Percentiles rank a stretch among this genome's conserved stretches.
Conservation (phyloP, 1,140 invertebrate species). For the Lepidurus packardi region DNA sequence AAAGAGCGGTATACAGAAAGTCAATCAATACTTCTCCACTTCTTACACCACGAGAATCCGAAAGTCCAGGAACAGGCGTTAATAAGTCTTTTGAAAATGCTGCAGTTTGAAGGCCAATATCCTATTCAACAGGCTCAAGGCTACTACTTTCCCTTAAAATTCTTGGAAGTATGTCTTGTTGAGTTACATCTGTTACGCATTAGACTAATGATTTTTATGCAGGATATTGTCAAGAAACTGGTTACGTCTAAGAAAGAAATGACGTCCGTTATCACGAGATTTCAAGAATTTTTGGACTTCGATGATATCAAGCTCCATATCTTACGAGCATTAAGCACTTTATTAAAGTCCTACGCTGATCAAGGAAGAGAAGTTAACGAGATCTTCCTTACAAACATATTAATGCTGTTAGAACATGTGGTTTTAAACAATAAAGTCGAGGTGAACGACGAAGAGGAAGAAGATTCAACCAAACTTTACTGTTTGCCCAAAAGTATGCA, state of each 20-base stretch:
- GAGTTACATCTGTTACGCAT: not conserved
- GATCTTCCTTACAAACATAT: constrained; percentile 61
- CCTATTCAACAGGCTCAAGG: constrained; percentile 25
- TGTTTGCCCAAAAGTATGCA: constrained; percentile 26
- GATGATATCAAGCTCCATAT: constrained; percentile 52
- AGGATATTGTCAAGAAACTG: constrained; percentile 39
- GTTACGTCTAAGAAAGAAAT: constrained; percentile 51
- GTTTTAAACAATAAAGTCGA: constrained; percentile 41
- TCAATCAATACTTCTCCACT: constrained; percentile 14
- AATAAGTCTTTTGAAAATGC: constrained; percentile 25
- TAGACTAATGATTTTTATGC: not conserved
- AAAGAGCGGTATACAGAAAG: constrained; percentile 26
- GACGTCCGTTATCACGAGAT: constrained; percentile 51
- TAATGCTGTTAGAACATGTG: constrained; percentile 60
- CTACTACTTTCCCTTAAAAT: constrained; percentile 28
- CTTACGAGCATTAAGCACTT: constrained; percentile 50
- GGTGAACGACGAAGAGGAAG: constrained; percentile 43
- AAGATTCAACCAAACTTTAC: constrained; percentile 45
- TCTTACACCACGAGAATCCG: constrained; percentile 3
- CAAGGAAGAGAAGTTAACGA: constrained; percentile 52
- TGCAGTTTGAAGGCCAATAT: constrained; percentile 32
- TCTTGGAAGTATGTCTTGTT: constrained; percentile 25
- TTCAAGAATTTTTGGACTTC: constrained; percentile 57
- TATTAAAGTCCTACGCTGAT: constrained; percentile 53
- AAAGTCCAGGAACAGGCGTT: constrained; percentile 26